phyloP scores from a whole-genome alignment of 92 coral and sea anemone genomes.

The Plumapathes pennacea region DNA sequence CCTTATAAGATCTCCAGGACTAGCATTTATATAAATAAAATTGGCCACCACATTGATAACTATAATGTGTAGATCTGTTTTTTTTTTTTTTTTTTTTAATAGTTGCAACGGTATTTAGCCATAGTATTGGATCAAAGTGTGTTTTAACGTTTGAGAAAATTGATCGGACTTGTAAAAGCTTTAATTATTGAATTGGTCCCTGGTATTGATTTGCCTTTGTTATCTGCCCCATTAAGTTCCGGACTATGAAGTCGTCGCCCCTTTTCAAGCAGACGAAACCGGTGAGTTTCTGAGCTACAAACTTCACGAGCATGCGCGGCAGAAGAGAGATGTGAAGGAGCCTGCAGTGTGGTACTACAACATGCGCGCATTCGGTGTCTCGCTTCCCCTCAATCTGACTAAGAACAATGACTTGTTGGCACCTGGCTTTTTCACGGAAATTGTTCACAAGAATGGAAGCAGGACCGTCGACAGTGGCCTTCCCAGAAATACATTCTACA shows the following conservation, averaged over 20 bases:
- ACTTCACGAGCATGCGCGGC: conserved; percentile 58
- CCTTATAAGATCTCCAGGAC: too few species aligned
- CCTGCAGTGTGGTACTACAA: conserved; percentile 58
- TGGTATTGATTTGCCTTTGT: too few species aligned
- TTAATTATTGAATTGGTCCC: too few species aligned
- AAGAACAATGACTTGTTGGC: conserved; percentile 30
- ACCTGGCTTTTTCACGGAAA: conserved; percentile 68
- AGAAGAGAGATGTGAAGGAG: conserved; percentile 50
- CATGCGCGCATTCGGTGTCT: conserved; percentile 76
- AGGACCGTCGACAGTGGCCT: conserved; percentile 42
- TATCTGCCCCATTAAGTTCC: too few species aligned
- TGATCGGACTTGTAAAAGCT: too few species aligned
- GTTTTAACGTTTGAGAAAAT: too few species aligned
- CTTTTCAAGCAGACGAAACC: conserved; percentile 66
- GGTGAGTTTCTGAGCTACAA: conserved; percentile 71
- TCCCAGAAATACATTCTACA: conserved; percentile 30
- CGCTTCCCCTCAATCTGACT: conserved; percentile 68
- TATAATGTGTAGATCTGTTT: too few species aligned
- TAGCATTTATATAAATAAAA: too few species aligned
- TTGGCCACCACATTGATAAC: too few species aligned
- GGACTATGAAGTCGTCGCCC: conserved; percentile 80
- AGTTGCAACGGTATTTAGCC: too few species aligned
- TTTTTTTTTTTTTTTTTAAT: too few species aligned
- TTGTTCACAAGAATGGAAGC: conserved; percentile 62
- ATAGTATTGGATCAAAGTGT: too few species aligned